Conservation (phyloP, 1,140 invertebrate species). For the Oscheius sp. region DNA sequence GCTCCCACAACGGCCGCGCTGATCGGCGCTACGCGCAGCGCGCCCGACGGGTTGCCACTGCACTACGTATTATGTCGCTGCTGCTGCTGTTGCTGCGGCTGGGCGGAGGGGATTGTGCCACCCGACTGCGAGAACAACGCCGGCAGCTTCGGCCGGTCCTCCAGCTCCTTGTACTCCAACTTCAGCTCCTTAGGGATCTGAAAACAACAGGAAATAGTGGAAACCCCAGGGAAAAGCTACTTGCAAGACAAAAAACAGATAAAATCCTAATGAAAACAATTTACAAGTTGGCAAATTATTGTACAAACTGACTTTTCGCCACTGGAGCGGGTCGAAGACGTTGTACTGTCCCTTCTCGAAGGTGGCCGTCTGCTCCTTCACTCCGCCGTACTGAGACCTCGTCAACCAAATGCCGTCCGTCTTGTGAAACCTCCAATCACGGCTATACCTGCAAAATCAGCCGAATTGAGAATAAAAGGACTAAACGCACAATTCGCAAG, state of each 20-base stretch:
- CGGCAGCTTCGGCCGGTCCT: constrained; percentile 45
- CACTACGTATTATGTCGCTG: constrained; percentile 5
- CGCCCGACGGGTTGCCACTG: constrained; percentile 3
- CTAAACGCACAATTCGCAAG: constrained; percentile 84
- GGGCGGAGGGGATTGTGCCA: neutral
- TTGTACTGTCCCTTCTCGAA: constrained; percentile 97
- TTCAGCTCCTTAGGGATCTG: constrained; percentile 57
- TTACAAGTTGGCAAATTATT: neutral
- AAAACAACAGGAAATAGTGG: too few species aligned
- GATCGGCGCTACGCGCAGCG: neutral
- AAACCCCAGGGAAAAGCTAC: too few species aligned
- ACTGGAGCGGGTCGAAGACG: constrained; percentile 85
- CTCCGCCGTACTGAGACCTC: constrained; percentile 68
- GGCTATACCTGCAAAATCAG: constrained; percentile 73
- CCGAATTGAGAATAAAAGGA: neutral
- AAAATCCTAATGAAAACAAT: neutral
- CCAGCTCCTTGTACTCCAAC: constrained; percentile 53
- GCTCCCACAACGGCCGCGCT: neutral
- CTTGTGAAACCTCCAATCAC: constrained; percentile 98
- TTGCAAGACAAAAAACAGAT: constrained; percentile 2
- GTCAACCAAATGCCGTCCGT: constrained; percentile 99
- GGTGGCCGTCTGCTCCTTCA: constrained; percentile 80
- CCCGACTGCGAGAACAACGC: neutral
- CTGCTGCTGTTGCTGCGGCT: neutral
- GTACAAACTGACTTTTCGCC: constrained; percentile 64